Percentiles rank a stretch among this genome's conserved stretches.
phyloP scores from a whole-genome alignment of 2,888 invertebrate species.

The Oligia fasciuncula region DNA sequence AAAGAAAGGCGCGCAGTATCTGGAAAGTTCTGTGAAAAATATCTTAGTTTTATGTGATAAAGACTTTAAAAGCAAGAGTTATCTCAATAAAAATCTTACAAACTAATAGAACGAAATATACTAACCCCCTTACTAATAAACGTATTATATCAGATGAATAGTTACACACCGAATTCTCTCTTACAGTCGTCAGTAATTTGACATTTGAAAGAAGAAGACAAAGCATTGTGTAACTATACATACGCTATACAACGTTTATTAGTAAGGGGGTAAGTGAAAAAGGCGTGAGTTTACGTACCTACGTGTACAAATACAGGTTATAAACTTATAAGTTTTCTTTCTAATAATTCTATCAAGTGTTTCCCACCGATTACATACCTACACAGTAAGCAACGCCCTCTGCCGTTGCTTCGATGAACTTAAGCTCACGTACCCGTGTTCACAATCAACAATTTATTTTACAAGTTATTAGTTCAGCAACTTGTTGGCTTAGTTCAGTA shows the following conservation, averaged over 20 bases:
- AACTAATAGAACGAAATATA: background rate
- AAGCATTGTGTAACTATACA: too few relatives aligned
- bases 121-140: too few relatives aligned
- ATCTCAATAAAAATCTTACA: background rate
- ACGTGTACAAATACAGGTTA: background rate
- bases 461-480: slow-evolving; percentile 7
- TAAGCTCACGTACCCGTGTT: background rate
- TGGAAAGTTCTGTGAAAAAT: too few relatives aligned
- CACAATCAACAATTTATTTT: slow-evolving; percentile 4
- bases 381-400: slow-evolving; percentile 30
- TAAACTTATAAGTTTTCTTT: background rate
- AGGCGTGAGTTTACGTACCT: too few relatives aligned
- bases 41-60: background rate
- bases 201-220: too few relatives aligned
- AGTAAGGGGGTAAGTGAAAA: too few relatives aligned
- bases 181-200: too few relatives aligned
- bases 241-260: too few relatives aligned
- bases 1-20: background rate
- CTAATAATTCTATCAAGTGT: background rate
- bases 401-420: background rate
- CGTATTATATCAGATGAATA: too few relatives aligned
- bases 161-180: too few relatives aligned
- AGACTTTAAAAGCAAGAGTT: background rate
- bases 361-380: background rate
- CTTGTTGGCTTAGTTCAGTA: slow-evolving; percentile 10